Base-by-base conservation (phyloP, 2,888 invertebrate species). In the Marasmarcha lunaedactyla region DNA sequence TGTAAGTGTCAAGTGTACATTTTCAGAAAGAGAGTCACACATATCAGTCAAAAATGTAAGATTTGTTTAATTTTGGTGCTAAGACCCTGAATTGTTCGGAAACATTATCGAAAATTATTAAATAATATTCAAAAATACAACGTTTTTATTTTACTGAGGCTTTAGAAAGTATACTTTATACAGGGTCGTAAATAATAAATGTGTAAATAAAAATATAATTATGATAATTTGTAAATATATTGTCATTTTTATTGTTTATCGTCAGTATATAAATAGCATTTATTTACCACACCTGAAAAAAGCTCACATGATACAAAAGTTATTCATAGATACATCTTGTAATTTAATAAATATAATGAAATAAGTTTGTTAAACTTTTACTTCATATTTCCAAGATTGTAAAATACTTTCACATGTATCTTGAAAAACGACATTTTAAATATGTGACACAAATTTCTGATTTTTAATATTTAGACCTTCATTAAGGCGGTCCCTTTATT, bases 201-300 rank as follows among this genome's bases (percentile, higher is more conserved):
- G 7, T 20, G 20, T 20, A 20, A 20, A 20, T 20, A 20, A 5
- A 5, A 20, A 5, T 20, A 20, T 20, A 5, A 20, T 20, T 20
- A 30, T 30, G 11, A 30, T 30, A n/a, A 30, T 30, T n/a, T 52
- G 60, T 50, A 52, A 40, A 47, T 45, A 56, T 14, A 34, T 13
- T 5, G 5, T 33, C 12, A 12, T 34, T 4, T 34, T 12, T 6
- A 12, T 13, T 12, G n/a, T n/a, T n/a, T 30, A 30, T 30, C 49
- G 39, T 49, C 42, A 46, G 41, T 48, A 48, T 52, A 54, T 59
- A 57, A 46, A 59, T 71, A 70, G 71, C 74, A 76, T 72, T 73
- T 77, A 74, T 65, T 57, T 59, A 68, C 63, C 78, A 81, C 83
- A 83, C 83, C 83, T 83, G 83, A 81, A 76, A 52, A 74, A 81